phyloP scores from a whole-genome alignment of 2,797 vertebrate genomes.

The Bradypus variegatus region DNA sequence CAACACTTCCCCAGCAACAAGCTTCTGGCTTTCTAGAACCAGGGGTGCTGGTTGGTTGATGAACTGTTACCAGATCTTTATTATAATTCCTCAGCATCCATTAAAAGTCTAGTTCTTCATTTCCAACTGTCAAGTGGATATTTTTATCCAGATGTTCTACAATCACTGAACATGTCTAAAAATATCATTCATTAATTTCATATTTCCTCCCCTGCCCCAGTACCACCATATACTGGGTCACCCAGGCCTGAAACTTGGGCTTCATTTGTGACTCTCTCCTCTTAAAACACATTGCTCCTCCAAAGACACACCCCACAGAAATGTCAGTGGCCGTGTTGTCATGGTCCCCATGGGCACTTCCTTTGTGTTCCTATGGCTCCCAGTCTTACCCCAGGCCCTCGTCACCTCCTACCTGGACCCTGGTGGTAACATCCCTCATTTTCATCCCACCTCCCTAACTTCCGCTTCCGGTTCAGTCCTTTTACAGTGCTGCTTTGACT shows the following conservation, averaged over 20 bases:
- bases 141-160: not conserved
- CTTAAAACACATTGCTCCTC: not conserved
- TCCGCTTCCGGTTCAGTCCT: not conserved
- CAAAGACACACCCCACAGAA: not conserved
- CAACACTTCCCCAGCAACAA: not conserved
- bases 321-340: not conserved
- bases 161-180: not conserved
- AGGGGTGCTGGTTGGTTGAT: not conserved
- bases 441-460: not conserved
- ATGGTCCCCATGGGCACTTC: not conserved
- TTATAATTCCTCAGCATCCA: not conserved
- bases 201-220: not conserved
- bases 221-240: not conserved
- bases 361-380: not conserved
- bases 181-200: not conserved
- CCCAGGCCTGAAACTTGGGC: not conserved
- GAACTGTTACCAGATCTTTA: not conserved
- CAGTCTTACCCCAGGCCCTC: not conserved
- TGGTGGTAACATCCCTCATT: not conserved
- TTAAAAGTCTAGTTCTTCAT: not conserved
- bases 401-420: not conserved
- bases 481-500: not conserved
- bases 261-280: not conserved
- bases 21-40: not conserved
- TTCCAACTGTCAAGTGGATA: not conserved